Evolutionary conservation across 2,888 invertebrate genomes (phyloP).

Genomic region (Polyploca ridens): DNA sequence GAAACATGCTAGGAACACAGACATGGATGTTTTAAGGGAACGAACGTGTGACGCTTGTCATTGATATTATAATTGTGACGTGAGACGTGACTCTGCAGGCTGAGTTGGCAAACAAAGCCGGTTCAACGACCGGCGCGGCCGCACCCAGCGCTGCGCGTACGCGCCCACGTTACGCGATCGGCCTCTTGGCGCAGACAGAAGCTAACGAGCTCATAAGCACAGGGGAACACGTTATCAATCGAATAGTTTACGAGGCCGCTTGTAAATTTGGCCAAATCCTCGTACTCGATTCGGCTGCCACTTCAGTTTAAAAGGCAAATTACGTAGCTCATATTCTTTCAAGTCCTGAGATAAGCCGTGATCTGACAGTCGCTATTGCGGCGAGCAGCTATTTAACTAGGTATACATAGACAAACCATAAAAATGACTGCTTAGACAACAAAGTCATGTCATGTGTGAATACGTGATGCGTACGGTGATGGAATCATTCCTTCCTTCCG

Average conservation of each 20-base stretch:
- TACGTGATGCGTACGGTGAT: conserved; percentile 18
- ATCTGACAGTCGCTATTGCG: conserved; percentile 19
- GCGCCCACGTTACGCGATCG: conserved; percentile 69
- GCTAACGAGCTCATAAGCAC: conserved; percentile 30
- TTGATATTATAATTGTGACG: conserved; percentile 69
- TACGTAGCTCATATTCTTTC: conserved; percentile 17
- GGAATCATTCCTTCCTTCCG: conserved; percentile 29
- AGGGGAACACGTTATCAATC: conserved; percentile 9
- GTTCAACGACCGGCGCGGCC: conserved; percentile 78
- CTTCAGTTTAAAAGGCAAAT: conserved; percentile 14
- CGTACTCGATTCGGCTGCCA: conserved; percentile 17
- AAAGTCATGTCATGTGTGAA: neutral
- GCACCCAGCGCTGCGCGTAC: conserved; percentile 66
- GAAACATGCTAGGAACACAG: conserved; percentile 27
- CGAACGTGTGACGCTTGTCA: conserved; percentile 53
- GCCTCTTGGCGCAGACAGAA: conserved; percentile 44
- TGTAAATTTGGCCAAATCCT: conserved; percentile 8
- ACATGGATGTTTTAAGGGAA: conserved; percentile 25
- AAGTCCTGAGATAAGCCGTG: conserved; percentile 20
- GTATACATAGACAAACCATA: conserved; percentile 7
- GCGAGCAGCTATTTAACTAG: conserved; percentile 14
- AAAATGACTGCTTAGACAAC: neutral
- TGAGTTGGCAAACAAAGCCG: conserved; percentile 84
- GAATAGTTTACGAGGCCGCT: neutral
- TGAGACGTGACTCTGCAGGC: conserved; percentile 67